These are phyloP conservation scores for Chromobotia macracanthus DNA, from an alignment of 2,797 vertebrate genomes.

Conservation along the genomic window DNA sequence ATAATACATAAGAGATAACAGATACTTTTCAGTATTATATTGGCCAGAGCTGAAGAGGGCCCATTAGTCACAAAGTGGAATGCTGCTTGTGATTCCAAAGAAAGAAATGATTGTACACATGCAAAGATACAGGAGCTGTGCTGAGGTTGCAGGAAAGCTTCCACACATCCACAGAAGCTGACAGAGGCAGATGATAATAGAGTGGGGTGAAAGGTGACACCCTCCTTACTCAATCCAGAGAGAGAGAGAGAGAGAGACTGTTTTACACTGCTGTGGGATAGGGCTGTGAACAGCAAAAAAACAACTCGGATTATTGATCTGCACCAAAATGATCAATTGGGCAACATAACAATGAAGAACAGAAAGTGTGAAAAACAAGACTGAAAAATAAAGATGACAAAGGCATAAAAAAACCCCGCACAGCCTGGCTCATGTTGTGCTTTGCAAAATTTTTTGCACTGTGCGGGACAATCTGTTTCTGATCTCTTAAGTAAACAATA, in stretches of 20 bases:
- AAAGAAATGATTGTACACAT: slow-evolving; percentile 19
- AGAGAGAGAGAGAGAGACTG: background rate
- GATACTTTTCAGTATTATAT: background rate
- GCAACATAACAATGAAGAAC: background rate
- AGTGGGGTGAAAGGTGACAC: slow-evolving; percentile 45
- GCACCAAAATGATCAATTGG: slow-evolving; percentile 5
- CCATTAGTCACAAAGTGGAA: background rate
- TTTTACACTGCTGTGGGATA: background rate
- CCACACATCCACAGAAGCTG: slow-evolving; percentile 34
- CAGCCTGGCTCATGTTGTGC: background rate
- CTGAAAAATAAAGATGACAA: background rate
- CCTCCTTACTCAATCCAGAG: background rate
- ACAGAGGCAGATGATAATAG: slow-evolving; percentile 44
- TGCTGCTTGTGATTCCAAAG: slow-evolving; percentile 14
- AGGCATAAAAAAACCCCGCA: background rate
- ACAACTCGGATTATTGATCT: background rate
- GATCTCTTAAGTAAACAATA: background rate
- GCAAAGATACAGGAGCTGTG: slow-evolving; percentile 32
- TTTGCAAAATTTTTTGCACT: background rate
- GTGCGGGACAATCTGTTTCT: background rate
- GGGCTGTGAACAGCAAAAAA: background rate
- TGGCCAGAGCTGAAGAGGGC: background rate
- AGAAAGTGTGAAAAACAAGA: background rate
- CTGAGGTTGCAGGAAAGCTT: slow-evolving; percentile 45
- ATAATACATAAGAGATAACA: too few species aligned